phyloP scores from a whole-genome alignment of 1,140 invertebrate species.

The Andricus grossulariae region DNA sequence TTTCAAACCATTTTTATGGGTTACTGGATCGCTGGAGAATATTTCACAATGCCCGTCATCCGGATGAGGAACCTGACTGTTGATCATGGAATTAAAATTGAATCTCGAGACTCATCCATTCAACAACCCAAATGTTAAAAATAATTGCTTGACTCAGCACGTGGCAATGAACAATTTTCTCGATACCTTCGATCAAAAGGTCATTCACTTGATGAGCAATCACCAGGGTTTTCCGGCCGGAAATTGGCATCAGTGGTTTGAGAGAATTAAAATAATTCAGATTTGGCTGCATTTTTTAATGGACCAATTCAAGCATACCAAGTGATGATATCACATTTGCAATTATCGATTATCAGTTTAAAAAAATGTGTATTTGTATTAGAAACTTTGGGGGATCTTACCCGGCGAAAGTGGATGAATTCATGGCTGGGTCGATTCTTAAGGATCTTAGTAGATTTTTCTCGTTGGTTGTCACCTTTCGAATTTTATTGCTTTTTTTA shows the following conservation, averaged over 20 bases:
- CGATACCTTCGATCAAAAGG: conserved; percentile 55
- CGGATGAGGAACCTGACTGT: not conserved
- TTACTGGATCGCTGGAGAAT: too few species aligned
- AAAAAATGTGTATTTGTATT: too few species aligned
- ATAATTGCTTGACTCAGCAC: conserved; percentile 56
- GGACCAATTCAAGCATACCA: too few species aligned
- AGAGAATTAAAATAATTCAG: too few species aligned
- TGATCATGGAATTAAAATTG: not conserved
- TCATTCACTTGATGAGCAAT: conserved; percentile 50
- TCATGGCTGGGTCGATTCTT: conserved; percentile 49
- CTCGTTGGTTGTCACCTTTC: not conserved
- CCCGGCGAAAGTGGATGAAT: conserved; percentile 54
- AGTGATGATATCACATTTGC: too few species aligned
- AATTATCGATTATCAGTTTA: too few species aligned
- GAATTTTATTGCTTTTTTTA: conserved; percentile 40
- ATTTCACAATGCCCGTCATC: not conserved
- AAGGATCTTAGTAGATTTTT: conserved; percentile 35
- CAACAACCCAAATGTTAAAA: conserved; percentile 50
- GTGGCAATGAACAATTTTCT: conserved; percentile 66
- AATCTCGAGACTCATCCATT: not conserved
- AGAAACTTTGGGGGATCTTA: conserved; percentile 44
- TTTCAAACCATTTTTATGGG: too few species aligned
- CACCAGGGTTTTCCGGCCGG: not conserved
- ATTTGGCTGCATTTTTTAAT: too few species aligned
- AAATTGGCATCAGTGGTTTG: not conserved